A percentile compares a stretch with the other conserved stretches of the same genome.
phyloP scores from a whole-genome alignment of 2,113 vertebrate species.

The Onychorhynchus coronatus region DNA sequence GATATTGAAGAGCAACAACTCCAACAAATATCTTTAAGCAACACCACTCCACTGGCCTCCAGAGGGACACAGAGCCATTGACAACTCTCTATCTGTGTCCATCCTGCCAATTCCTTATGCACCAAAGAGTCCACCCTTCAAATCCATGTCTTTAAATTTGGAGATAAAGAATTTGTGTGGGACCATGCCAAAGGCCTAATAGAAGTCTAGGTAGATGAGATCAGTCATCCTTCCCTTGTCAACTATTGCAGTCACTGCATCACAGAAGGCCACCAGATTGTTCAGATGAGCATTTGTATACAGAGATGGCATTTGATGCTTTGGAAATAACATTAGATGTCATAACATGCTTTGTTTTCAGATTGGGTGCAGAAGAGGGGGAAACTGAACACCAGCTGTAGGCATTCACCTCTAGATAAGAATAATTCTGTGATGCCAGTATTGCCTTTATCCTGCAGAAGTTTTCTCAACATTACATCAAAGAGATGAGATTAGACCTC shows the following conservation, averaged over 20 bases:
- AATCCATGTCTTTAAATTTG: not conserved
- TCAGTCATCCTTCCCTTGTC: not conserved
- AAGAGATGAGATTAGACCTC: conserved; percentile 2
- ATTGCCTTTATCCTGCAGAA: not conserved
- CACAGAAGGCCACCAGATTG: not conserved
- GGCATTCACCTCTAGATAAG: not conserved
- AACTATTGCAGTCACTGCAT: not conserved
- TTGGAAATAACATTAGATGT: not conserved
- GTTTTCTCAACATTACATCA: not conserved
- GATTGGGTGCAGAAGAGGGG: not conserved
- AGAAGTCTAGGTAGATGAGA: not conserved
- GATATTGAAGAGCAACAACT: not conserved
- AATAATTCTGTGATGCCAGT: not conserved
- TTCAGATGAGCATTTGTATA: not conserved
- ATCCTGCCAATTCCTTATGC: not conserved
- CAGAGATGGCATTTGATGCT: not conserved
- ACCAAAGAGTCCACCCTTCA: not conserved
- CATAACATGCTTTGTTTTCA: not conserved
- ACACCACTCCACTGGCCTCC: no score
- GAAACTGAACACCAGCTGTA: not conserved
- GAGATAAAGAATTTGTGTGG: not conserved
- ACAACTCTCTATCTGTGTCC: not conserved
- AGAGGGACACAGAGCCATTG: not conserved
- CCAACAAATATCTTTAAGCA: not conserved
- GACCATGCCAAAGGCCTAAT: not conserved